A percentile compares a stretch with the other conserved stretches of the same genome.
Conservation (phyloP, 2,888 invertebrate genomes). For the Sturmia bella region DNA sequence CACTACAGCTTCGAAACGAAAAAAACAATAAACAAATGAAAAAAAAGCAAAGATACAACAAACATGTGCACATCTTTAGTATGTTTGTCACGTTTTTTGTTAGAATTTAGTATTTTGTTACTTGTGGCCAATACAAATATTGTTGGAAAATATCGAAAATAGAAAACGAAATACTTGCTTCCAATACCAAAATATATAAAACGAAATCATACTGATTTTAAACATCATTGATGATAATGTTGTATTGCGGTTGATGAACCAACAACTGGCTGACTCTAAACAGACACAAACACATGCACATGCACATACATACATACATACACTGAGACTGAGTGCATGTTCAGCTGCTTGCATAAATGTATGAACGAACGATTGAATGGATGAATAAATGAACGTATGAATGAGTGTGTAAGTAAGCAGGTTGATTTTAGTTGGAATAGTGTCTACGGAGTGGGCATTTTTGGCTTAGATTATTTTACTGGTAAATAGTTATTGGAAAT, state of each 20-base stretch:
- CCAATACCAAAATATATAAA: constrained; percentile 46
- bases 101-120: constrained; percentile 67
- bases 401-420: constrained; percentile 11
- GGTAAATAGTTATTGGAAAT: constrained; percentile 40
- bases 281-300: too few relatives aligned
- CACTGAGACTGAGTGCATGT: constrained; percentile 11
- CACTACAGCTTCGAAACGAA: background rate
- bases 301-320: too few relatives aligned
- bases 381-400: constrained; percentile 2
- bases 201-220: constrained; percentile 50
- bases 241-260: constrained; percentile 48
- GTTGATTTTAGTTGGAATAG: too few relatives aligned
- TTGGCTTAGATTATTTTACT: constrained; percentile 43
- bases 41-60: background rate
- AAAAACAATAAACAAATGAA: background rate
- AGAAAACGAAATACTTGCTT: constrained; percentile 16
- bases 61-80: constrained; percentile 32
- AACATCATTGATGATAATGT: constrained; percentile 58
- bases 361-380: background rate
- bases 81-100: constrained; percentile 65
- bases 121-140: constrained; percentile 67
- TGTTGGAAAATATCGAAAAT: constrained; percentile 45
- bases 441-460: background rate
- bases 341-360: background rate
- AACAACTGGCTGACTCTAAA: background rate